These are phyloP conservation scores for Argynnis bischoffii DNA, from an alignment of 2,888 invertebrate genomes.

Conservation along the genomic window DNA sequence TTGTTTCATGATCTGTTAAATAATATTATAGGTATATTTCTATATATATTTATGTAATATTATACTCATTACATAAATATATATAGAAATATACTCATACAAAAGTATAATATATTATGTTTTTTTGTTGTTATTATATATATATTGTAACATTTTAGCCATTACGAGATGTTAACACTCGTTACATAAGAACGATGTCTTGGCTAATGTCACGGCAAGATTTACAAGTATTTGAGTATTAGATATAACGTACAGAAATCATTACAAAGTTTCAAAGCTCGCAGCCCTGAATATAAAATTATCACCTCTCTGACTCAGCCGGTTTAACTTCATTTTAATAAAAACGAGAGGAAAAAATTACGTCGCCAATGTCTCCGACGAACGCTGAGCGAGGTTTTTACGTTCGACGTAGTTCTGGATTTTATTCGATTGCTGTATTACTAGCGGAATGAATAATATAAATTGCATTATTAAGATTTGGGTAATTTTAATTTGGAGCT, in stretches of 20 bases:
- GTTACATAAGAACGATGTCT: too few relatives aligned
- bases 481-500: not conserved
- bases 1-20: too few relatives aligned
- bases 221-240: slow-evolving; percentile 10
- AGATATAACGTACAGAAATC: slow-evolving; percentile 20
- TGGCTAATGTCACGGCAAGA: not conserved
- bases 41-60: too few relatives aligned
- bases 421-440: slow-evolving; percentile 43
- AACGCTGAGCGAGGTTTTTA: slow-evolving; percentile 39
- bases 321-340: slow-evolving; percentile 75
- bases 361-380: slow-evolving; percentile 55
- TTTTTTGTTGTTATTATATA: too few relatives aligned
- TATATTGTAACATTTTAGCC: too few relatives aligned
- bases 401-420: slow-evolving; percentile 36
- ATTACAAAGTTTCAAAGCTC: slow-evolving; percentile 38
- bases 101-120: too few relatives aligned
- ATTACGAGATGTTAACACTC: too few relatives aligned
- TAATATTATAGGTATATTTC: too few relatives aligned
- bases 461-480: not conserved
- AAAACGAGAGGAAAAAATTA: slow-evolving; percentile 57
- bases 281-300: slow-evolving; percentile 70
- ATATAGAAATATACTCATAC: too few relatives aligned
- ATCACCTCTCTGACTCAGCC: slow-evolving; percentile 70
- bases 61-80: too few relatives aligned
- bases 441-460: slow-evolving; percentile 24